phyloP scores from a whole-genome alignment of 1,140 invertebrate genomes.

The Diorhabda sublineata region DNA sequence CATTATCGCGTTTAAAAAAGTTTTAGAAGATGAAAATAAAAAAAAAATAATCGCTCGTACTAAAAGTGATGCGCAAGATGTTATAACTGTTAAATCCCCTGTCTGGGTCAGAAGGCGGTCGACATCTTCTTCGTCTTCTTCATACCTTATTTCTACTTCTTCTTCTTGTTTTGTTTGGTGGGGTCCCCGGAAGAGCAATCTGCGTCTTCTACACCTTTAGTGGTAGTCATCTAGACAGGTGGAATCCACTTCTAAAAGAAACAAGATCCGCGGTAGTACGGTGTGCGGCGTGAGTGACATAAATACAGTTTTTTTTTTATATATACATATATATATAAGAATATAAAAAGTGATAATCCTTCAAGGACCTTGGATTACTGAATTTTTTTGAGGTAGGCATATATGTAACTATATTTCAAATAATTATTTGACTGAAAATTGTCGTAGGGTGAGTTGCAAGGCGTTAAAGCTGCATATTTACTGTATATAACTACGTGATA shows the following conservation, averaged over 20 bases:
- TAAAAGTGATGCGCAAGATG: slow-evolving; percentile 27
- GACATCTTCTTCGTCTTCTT: neutral
- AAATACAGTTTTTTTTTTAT: neutral
- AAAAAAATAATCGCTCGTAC: too few species aligned
- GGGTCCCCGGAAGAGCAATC: slow-evolving; percentile 23
- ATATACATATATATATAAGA: too few species aligned
- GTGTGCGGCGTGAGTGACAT: slow-evolving; percentile 12
- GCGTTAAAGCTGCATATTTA: too few species aligned
- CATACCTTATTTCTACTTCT: slow-evolving; percentile 5
- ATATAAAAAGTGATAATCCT: slow-evolving; percentile 15
- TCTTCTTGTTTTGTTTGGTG: slow-evolving; percentile 24
- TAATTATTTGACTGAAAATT: too few species aligned
- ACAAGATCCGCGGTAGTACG: slow-evolving; percentile 27
- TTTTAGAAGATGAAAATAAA: too few species aligned
- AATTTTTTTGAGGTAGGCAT: neutral
- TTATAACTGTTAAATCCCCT: slow-evolving; percentile 53
- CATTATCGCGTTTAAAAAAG: too few species aligned
- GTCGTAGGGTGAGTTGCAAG: too few species aligned
- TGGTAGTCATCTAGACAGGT: slow-evolving; percentile 54
- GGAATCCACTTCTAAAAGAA: slow-evolving; percentile 52
- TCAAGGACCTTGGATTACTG: slow-evolving; percentile 20
- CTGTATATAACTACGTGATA: too few species aligned
- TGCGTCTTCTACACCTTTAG: slow-evolving; percentile 37
- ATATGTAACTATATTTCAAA: too few species aligned
- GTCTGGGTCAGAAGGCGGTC: slow-evolving; percentile 57